A percentile compares a stretch with the other conserved stretches of the same genome.
phyloP scores from a whole-genome alignment of 2,888 invertebrate species.

The Eustalomyia histrio region DNA sequence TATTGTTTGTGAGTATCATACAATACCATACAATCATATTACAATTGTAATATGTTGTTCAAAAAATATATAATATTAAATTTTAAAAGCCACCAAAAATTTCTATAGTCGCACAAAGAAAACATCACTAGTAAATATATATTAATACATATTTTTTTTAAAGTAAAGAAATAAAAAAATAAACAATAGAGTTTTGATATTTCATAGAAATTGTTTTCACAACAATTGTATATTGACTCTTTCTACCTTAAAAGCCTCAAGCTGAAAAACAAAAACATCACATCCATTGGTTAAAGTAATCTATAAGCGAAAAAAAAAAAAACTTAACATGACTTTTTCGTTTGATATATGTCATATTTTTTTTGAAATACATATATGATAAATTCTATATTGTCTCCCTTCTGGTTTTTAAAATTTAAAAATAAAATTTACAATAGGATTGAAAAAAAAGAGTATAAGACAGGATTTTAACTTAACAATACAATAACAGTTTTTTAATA shows the following conservation, averaged over 20 bases:
- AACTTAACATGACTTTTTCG: not conserved
- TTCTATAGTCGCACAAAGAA: not conserved
- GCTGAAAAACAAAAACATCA: not conserved
- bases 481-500: too few species aligned
- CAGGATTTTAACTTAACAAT: too few species aligned
- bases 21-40: not conserved
- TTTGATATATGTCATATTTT: not conserved
- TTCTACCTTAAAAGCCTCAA: not conserved
- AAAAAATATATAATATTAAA: not conserved
- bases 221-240: not conserved
- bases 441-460: too few species aligned
- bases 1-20: not conserved
- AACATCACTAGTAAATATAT: not conserved
- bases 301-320: not conserved
- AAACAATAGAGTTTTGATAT: not conserved
- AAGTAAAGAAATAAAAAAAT: not conserved
- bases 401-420: not conserved
- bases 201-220: not conserved
- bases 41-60: conserved; percentile 3
- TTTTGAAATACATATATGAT: not conserved
- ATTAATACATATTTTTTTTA: not conserved
- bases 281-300: not conserved
- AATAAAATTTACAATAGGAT: not conserved
- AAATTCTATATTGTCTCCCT: not conserved
- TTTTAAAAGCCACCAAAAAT: not conserved